A percentile compares a stretch with the other conserved stretches of the same genome.
phyloP scores from a whole-genome alignment of 2,797 vertebrate species.

The Simalia tracyae region DNA sequence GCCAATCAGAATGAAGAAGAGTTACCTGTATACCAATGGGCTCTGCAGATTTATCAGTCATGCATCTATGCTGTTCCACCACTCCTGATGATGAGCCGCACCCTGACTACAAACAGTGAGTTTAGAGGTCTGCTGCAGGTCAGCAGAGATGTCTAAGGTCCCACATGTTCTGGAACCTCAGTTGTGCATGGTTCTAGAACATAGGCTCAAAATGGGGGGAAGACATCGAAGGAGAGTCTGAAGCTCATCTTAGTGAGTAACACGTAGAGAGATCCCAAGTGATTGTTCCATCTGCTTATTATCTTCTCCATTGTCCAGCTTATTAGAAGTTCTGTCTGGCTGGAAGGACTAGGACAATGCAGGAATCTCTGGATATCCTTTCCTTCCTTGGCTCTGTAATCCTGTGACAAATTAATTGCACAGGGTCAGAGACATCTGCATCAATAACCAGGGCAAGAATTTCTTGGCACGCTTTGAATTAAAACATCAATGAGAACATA shows the following conservation, averaged over 20 bases:
- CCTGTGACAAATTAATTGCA: not conserved
- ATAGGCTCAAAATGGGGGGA: not conserved
- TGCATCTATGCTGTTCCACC: not conserved
- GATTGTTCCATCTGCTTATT: not conserved
- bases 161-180: not conserved
- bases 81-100: not conserved
- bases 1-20: not conserved
- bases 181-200: not conserved
- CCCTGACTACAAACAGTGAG: not conserved
- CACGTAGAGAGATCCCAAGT: not conserved
- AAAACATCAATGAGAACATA: not conserved
- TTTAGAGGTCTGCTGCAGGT: not conserved
- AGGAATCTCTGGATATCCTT: not conserved
- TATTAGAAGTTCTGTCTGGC: not conserved
- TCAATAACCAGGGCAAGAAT: not conserved
- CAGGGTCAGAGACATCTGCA: not conserved
- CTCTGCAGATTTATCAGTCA: not conserved
- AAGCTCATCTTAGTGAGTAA: not conserved
- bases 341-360: not conserved
- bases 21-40: not conserved
- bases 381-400: not conserved
- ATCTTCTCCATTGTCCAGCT: not conserved
- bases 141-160: not conserved
- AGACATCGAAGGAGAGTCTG: not conserved
- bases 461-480: not conserved